These are phyloP conservation scores for Actias luna DNA, from an alignment of 2,888 invertebrate genomes.

Conservation along the genomic window DNA sequence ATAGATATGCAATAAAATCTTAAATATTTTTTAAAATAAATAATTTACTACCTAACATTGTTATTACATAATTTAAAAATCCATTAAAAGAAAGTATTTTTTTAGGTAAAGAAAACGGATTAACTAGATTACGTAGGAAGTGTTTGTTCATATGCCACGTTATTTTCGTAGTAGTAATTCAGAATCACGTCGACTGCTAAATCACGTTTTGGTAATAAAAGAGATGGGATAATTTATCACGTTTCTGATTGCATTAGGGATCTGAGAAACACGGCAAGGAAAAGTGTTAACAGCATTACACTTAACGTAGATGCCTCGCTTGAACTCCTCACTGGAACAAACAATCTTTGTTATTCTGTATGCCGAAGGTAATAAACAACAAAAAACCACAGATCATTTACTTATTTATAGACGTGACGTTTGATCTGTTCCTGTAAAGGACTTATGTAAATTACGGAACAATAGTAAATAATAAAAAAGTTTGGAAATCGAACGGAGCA, in stretches of 20 bases:
- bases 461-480: no score
- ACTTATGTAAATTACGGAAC: background rate
- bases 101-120: background rate
- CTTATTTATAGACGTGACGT: conserved; percentile 26
- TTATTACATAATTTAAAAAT: background rate
- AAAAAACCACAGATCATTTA: conserved; percentile 28
- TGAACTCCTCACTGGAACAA: conserved; percentile 76
- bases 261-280: conserved; percentile 56
- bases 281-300: conserved; percentile 70
- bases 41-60: conserved; percentile 20
- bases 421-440: conserved; percentile 32
- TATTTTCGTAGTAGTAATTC: conserved; percentile 22
- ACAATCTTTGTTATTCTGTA: conserved; percentile 46
- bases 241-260: conserved; percentile 66
- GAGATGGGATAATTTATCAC: conserved; percentile 72
- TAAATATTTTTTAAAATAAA: conserved; percentile 24
- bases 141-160: background rate
- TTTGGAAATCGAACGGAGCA: no score
- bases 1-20: background rate
- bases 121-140: conserved; percentile 1
- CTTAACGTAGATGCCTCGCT: conserved; percentile 55
- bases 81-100: background rate
- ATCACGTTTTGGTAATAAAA: conserved; percentile 63
- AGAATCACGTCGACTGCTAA: conserved; percentile 43
- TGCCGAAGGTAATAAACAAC: conserved; percentile 14